Evolutionary conservation across 2,113 vertebrate genomes (phyloP).

Genomic region (Oenanthe oenanthe): DNA sequence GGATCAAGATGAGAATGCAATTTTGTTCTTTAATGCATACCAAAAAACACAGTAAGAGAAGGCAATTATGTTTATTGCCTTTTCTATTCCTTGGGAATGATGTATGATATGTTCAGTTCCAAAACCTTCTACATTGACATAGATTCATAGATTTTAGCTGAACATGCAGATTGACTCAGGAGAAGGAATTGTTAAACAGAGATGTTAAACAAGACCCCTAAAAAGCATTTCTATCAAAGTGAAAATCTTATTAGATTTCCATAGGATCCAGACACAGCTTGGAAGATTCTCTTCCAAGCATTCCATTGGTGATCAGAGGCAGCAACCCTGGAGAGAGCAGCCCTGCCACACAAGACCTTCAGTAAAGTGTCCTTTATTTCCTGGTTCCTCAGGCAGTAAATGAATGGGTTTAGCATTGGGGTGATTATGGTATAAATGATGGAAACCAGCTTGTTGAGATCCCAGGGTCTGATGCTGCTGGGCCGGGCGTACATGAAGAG

Average conservation of each 20-base stretch:
- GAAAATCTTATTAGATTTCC: background rate
- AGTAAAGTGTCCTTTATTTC: background rate
- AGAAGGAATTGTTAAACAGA: background rate
- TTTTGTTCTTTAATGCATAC: background rate
- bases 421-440: background rate
- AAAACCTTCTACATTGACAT: background rate
- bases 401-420: constrained; percentile 41
- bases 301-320: background rate
- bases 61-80: background rate
- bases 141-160: background rate
- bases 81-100: background rate
- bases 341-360: background rate
- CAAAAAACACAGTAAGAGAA: background rate
- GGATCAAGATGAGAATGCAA: background rate
- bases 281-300: background rate
- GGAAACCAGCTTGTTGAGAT: constrained; percentile 45
- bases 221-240: background rate
- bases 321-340: background rate
- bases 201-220: background rate
- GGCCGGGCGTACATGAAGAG: constrained; percentile 44
- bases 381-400: constrained; percentile 61
- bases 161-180: background rate
- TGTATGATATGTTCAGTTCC: background rate
- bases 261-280: background rate
- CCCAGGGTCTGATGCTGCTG: background rate